phyloP scores from a whole-genome alignment of 1,140 invertebrate genomes.

The Aphelinus certus region DNA sequence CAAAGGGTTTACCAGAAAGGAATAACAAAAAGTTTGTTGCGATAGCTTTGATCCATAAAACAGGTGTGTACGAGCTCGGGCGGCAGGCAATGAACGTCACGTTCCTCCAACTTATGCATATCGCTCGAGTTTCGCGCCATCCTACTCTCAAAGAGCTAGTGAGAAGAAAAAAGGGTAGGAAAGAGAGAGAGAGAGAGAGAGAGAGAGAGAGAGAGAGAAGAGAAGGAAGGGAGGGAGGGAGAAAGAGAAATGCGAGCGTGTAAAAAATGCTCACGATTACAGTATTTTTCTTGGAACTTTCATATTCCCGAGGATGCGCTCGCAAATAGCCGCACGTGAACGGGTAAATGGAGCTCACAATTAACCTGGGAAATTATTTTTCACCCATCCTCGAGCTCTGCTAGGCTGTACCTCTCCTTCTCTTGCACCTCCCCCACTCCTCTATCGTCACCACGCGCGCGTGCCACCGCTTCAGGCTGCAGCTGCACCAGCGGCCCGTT shows the following conservation, averaged over 20 bases:
- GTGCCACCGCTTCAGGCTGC: not conserved
- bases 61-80: too few species aligned
- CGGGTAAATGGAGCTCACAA: conserved; percentile 44
- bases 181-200: too few species aligned
- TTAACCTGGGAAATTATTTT: conserved; percentile 57
- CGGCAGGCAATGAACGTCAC: not conserved
- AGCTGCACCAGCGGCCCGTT: conserved; percentile 38
- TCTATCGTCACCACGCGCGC: not conserved
- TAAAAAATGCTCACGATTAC: conserved; percentile 26
- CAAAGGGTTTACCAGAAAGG: too few species aligned
- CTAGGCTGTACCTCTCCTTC: not conserved
- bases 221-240: too few species aligned
- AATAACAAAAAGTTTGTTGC: too few species aligned
- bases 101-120: not conserved
- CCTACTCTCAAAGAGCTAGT: not conserved
- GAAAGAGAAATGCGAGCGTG: not conserved
- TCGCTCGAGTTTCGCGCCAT: not conserved
- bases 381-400: conserved; percentile 28
- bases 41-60: too few species aligned
- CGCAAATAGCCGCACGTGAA: conserved; percentile 43
- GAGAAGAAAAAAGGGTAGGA: too few species aligned
- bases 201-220: too few species aligned
- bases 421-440: too few species aligned
- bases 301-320: conserved; percentile 36
- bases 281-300: conserved; percentile 36